phyloP scores from a whole-genome alignment of 37 sponge, comb jelly and placozoan genomes.

The Dysidea cf. avara region DNA sequence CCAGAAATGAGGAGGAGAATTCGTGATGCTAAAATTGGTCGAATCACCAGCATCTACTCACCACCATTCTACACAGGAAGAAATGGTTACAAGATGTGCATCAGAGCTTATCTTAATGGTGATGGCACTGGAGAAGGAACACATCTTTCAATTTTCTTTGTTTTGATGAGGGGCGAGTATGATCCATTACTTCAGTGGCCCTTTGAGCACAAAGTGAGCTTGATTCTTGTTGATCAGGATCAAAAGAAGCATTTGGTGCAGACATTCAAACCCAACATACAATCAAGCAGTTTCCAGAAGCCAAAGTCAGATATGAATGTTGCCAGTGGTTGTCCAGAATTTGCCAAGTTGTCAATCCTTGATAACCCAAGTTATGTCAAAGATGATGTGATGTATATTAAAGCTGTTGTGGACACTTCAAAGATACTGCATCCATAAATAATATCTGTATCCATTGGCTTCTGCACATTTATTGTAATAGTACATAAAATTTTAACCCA shows the following conservation, averaged over 20 bases:
- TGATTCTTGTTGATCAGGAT: constrained; percentile 78
- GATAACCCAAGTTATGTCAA: constrained; percentile 60
- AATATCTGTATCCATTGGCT: no score
- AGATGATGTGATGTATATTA: constrained; percentile 70
- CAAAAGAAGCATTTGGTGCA: constrained; percentile 68
- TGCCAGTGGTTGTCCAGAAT: constrained; percentile 73
- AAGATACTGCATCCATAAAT: constrained; percentile 55
- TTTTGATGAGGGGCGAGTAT: constrained; percentile 86
- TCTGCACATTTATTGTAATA: no score
- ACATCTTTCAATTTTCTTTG: constrained; percentile 82
- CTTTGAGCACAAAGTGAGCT: constrained; percentile 79
- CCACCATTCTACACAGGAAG: constrained; percentile 80
- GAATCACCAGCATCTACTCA: constrained; percentile 76
- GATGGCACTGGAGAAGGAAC: constrained; percentile 79
- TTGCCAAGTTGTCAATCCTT: constrained; percentile 44
- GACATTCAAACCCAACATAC: constrained; percentile 72
- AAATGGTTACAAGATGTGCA: constrained; percentile 90
- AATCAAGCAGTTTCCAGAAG: constrained; percentile 53
- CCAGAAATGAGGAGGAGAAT: constrained; percentile 67
- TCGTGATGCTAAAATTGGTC: constrained; percentile 67
- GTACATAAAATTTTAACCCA: no score
- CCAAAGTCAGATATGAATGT: constrained; percentile 82
- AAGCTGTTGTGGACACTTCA: constrained; percentile 64
- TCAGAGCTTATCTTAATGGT: constrained; percentile 79
- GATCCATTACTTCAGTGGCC: constrained; percentile 84